Conservation (phyloP, 2,888 invertebrate genomes). For the Parnassius smintheus region DNA sequence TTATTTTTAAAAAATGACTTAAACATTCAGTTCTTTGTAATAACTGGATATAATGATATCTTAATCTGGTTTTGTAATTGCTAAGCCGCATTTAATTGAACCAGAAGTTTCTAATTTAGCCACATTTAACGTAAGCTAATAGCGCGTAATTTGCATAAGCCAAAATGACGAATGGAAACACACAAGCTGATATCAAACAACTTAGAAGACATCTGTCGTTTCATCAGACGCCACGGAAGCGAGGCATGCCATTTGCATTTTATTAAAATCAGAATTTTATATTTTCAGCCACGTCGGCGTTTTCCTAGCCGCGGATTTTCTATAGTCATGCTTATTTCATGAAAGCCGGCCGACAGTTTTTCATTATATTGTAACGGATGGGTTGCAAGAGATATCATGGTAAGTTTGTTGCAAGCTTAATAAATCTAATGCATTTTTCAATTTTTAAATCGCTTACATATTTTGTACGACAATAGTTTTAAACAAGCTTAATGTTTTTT, state of each 20-base stretch:
- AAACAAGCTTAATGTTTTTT: too few relatives aligned
- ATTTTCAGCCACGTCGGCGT: conserved; percentile 46
- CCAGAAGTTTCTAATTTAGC: not conserved
- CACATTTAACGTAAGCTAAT: conserved; percentile 1
- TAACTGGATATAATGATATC: too few relatives aligned
- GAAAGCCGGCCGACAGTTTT: conserved; percentile 13
- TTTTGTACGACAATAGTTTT: too few relatives aligned
- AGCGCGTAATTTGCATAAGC: conserved; percentile 6
- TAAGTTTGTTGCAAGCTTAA: too few relatives aligned
- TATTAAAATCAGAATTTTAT: conserved; percentile 77
- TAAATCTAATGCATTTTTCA: too few relatives aligned
- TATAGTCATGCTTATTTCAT: conserved; percentile 32
- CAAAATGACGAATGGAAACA: conserved; percentile 1
- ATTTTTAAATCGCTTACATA: too few relatives aligned
- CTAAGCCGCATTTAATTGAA: too few relatives aligned
- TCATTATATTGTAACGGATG: conserved; percentile 4
- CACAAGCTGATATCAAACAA: not conserved
- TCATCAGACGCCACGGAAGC: conserved; percentile 45
- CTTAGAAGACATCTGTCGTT: conserved; percentile 37
- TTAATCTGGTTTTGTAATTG: too few relatives aligned
- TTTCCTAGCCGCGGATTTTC: conserved; percentile 22
- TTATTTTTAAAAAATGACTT: too few relatives aligned
- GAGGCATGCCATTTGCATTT: conserved; percentile 72
- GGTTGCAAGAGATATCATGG: not conserved
- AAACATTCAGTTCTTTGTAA: too few relatives aligned